phyloP scores from a whole-genome alignment of 2,888 invertebrate species.

The Heliothis peltigera region DNA sequence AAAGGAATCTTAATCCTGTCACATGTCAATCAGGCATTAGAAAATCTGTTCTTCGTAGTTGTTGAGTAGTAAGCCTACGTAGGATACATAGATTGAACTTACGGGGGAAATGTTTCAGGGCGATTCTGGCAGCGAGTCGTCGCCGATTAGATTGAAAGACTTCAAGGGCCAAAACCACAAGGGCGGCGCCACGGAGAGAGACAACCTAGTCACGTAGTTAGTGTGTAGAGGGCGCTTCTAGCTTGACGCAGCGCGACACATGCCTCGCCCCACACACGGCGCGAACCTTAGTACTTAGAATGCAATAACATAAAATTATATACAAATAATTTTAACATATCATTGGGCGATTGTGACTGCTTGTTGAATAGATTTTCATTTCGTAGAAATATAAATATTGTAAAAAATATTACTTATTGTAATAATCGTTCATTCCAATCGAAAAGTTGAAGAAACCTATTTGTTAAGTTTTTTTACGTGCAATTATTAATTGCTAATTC shows the following conservation, averaged over 20 bases:
- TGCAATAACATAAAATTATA: slow-evolving; percentile 82
- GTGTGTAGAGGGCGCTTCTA: slow-evolving; percentile 58
- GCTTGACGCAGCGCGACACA: slow-evolving; percentile 40
- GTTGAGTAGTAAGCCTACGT: neutral
- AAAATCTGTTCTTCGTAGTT: no score
- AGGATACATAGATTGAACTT: neutral
- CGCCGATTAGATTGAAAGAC: slow-evolving; percentile 89
- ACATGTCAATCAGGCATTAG: no score
- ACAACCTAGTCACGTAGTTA: slow-evolving; percentile 80
- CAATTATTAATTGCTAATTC: slow-evolving; percentile 90
- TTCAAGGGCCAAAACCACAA: slow-evolving; percentile 87
- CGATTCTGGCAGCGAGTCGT: slow-evolving; percentile 92
- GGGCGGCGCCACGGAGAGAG: slow-evolving; percentile 77
- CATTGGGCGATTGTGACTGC: slow-evolving; percentile 91
- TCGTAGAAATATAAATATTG: slow-evolving; percentile 87
- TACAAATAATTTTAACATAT: slow-evolving; percentile 89
- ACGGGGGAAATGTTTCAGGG: slow-evolving; percentile 80
- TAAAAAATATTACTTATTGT: slow-evolving; percentile 86
- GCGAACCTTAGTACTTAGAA: slow-evolving; percentile 74
- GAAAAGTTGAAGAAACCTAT: slow-evolving; percentile 89
- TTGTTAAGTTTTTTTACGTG: slow-evolving; percentile 90
- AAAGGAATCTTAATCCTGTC: no score
- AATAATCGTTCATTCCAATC: slow-evolving; percentile 90
- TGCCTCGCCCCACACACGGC: slow-evolving; percentile 56
- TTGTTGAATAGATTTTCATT: slow-evolving; percentile 88